These are phyloP conservation scores for Scaeva pyrastri DNA, from an alignment of 2,888 invertebrate genomes.

Conservation along the genomic window DNA sequence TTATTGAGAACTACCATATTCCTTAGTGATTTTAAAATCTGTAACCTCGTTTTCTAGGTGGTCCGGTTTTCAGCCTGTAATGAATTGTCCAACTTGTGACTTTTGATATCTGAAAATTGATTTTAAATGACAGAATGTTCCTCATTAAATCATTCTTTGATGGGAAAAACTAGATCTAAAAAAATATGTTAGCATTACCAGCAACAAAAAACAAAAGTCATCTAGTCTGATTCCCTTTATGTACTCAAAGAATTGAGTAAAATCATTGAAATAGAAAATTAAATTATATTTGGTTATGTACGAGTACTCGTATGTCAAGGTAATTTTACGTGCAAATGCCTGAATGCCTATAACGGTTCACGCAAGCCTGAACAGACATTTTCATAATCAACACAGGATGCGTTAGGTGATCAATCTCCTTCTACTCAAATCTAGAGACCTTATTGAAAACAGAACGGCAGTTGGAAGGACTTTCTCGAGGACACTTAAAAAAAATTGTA, in stretches of 20 bases:
- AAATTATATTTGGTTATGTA: constrained; percentile 1
- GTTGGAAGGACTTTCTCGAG: constrained; percentile 1
- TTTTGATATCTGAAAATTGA: constrained; percentile 1
- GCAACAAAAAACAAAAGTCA: background rate
- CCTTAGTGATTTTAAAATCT: too few relatives aligned
- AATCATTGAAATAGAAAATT: constrained; percentile 31
- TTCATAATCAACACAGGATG: constrained; percentile 8
- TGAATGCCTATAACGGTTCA: background rate
- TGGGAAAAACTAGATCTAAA: background rate
- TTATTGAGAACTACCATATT: too few relatives aligned
- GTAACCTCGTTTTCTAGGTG: too few relatives aligned
- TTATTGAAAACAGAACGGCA: background rate
- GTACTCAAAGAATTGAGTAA: background rate
- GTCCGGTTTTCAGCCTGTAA: too few relatives aligned
- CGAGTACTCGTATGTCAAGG: constrained; percentile 30
- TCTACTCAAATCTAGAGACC: background rate
- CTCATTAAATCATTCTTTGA: background rate
- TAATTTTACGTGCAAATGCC: background rate
- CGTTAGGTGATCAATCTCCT: constrained; percentile 1
- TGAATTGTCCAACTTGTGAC: too few relatives aligned
- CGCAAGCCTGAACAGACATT: background rate
- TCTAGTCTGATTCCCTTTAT: constrained; percentile 18
- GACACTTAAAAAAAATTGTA: background rate
- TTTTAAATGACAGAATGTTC: background rate
- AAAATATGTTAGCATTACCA: background rate